phyloP scores from a whole-genome alignment of 37 sponge, comb jelly and placozoan genomes.

The Tethya wilhelma region DNA sequence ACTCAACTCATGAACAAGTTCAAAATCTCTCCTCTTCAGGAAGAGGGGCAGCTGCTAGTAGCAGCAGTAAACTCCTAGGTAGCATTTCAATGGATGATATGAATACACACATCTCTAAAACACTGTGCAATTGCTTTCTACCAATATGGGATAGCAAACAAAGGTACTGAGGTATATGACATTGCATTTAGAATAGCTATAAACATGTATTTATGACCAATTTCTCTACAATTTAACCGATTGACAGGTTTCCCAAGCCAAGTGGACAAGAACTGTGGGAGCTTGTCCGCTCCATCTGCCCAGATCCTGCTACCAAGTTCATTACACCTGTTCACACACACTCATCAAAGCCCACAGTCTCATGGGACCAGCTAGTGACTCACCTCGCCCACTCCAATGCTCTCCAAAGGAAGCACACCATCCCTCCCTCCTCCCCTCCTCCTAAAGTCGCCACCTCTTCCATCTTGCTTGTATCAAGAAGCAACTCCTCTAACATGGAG shows the following conservation, averaged over 20 bases:
- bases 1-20: slow-evolving; percentile 46
- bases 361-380: slow-evolving; percentile 45
- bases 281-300: slow-evolving; percentile 56
- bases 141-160: slow-evolving; percentile 37
- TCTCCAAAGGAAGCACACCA: neutral
- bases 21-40: neutral
- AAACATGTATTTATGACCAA: neutral
- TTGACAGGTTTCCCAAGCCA: slow-evolving; percentile 1
- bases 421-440: neutral
- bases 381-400: neutral
- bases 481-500: slow-evolving; percentile 21
- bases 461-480: slow-evolving; percentile 11
- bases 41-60: neutral
- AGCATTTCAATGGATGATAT: slow-evolving; percentile 46
- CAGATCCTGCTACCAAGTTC: slow-evolving; percentile 52
- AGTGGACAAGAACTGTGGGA: slow-evolving; percentile 57
- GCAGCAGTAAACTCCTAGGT: neutral
- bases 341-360: slow-evolving; percentile 1
- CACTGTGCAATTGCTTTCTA: slow-evolving; percentile 38
- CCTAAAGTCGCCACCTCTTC: neutral
- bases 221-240: neutral
- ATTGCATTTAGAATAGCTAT: neutral
- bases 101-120: slow-evolving; percentile 36
- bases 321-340: slow-evolving; percentile 42
- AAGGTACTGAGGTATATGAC: neutral